Conservation (phyloP, 2,113 vertebrate genomes). For the Guaruba guarouba region DNA sequence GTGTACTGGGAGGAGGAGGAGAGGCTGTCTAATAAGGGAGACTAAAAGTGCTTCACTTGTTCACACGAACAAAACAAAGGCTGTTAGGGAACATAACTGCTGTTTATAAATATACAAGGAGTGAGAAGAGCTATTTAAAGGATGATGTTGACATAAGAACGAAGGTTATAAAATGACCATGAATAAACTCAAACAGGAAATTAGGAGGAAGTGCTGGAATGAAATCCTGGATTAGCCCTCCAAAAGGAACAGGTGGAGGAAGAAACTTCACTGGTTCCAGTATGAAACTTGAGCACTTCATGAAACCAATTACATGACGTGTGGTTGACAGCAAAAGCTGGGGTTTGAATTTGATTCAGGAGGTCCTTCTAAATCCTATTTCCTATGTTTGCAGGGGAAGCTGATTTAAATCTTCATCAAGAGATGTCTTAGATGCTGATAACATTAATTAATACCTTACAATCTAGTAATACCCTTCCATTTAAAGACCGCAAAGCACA, state of each 20-base stretch:
- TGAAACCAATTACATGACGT: not conserved
- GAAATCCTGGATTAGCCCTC: not conserved
- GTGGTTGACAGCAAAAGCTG: conserved; percentile 34
- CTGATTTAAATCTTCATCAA: conserved; percentile 24
- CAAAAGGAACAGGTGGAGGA: not conserved
- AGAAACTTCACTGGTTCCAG: not conserved
- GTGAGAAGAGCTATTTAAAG: conserved; percentile 18
- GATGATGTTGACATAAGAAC: not conserved
- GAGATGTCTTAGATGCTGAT: conserved; percentile 23
- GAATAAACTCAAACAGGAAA: conserved; percentile 40
- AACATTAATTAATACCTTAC: conserved; percentile 48
- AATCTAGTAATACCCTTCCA: not conserved
- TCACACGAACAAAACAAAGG: conserved; percentile 8
- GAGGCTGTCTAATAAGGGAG: not conserved
- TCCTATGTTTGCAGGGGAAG: conserved; percentile 14
- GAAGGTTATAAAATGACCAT: conserved; percentile 8
- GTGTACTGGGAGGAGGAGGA: not conserved
- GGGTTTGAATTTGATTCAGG: not conserved
- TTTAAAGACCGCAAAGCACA: not conserved
- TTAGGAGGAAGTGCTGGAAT: not conserved
- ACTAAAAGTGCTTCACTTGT: not conserved
- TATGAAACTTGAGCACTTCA: conserved; percentile 14
- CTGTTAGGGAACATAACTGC: not conserved
- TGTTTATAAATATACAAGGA: not conserved
- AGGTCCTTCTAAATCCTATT: conserved; percentile 45